These are phyloP conservation scores for Thaumatotibia leucotreta DNA, from an alignment of 1,140 invertebrate genomes.

Conservation along the genomic window DNA sequence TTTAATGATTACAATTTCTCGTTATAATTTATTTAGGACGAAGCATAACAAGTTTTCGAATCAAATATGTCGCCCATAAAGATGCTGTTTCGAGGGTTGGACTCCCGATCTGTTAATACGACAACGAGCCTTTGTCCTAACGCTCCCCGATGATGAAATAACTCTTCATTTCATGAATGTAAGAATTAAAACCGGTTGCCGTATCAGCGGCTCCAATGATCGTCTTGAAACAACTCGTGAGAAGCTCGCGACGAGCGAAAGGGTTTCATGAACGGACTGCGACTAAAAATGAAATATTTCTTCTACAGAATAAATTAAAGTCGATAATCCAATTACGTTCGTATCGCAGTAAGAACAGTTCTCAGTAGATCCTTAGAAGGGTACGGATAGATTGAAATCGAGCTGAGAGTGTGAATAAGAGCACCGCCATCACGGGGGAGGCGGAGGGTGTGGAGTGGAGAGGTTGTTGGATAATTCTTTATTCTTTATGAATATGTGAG, in stretches of 20 bases:
- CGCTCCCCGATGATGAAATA: slow-evolving; percentile 44
- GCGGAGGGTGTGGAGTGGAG: slow-evolving; percentile 43
- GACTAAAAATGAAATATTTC: slow-evolving; percentile 72
- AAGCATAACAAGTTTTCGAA: slow-evolving; percentile 76
- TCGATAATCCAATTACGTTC: slow-evolving; percentile 66
- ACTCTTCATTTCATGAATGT: slow-evolving; percentile 52
- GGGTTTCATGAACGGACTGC: slow-evolving; percentile 61
- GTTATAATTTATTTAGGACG: slow-evolving; percentile 75
- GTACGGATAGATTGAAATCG: slow-evolving; percentile 69
- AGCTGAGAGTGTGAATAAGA: slow-evolving; percentile 71
- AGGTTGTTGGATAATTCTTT: slow-evolving; percentile 71
- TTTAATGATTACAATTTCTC: slow-evolving; percentile 76
- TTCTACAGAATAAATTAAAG: slow-evolving; percentile 73
- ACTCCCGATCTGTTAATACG: slow-evolving; percentile 50
- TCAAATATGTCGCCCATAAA: slow-evolving; percentile 76
- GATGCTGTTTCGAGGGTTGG: slow-evolving; percentile 68
- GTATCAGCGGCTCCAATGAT: slow-evolving; percentile 53
- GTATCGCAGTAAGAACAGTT: slow-evolving; percentile 44
- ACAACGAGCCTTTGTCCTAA: slow-evolving; percentile 55
- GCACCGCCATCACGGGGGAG: slow-evolving; percentile 54
- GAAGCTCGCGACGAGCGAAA: slow-evolving; percentile 51
- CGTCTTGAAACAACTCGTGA: slow-evolving; percentile 60
- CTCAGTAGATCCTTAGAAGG: slow-evolving; percentile 58
- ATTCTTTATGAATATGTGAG: slow-evolving; percentile 76
- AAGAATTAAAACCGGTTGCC: slow-evolving; percentile 71